These are phyloP conservation scores for Ischnus inquisitorius DNA, from an alignment of 2,888 invertebrate genomes.

Conservation along the genomic window DNA sequence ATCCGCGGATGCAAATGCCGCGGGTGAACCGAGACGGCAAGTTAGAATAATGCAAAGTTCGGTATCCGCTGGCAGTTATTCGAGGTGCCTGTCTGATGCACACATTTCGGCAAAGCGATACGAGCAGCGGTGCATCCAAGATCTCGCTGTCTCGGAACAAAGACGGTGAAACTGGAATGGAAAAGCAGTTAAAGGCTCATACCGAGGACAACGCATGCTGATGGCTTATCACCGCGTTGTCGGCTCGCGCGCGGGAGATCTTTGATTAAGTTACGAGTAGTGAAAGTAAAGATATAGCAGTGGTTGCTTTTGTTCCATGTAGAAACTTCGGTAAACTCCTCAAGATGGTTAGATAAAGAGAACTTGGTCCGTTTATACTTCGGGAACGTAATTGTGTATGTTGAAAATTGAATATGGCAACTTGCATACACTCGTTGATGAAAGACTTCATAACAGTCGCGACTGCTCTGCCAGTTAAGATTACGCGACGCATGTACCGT, in stretches of 20 bases:
- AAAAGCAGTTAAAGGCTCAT: neutral
- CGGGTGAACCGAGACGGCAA: conserved; percentile 29
- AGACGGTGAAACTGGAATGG: conserved; percentile 14
- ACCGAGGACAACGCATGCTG: conserved; percentile 21
- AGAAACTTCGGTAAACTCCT: conserved; percentile 23
- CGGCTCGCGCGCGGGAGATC: conserved; percentile 2
- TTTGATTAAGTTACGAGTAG: conserved; percentile 54
- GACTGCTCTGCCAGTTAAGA: too few species aligned
- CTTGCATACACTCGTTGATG: neutral
- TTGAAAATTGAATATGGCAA: neutral
- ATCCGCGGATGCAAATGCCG: neutral
- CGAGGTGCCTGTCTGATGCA: conserved; percentile 54
- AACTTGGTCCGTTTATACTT: neutral
- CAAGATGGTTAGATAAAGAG: neutral
- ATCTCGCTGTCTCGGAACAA: conserved; percentile 31
- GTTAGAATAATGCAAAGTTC: conserved; percentile 61
- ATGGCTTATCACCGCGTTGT: conserved; percentile 38
- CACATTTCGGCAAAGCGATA: conserved; percentile 47
- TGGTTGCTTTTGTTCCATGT: neutral
- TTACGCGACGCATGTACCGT: neutral
- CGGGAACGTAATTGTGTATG: neutral
- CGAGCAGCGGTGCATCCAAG: conserved; percentile 34
- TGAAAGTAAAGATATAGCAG: conserved; percentile 11
- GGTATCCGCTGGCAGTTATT: conserved; percentile 46
- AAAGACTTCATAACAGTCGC: neutral